Evolutionary conservation across 37 sponge, comb jelly and placozoan genomes (phyloP).

Genomic region (Haliclona indistincta): DNA sequence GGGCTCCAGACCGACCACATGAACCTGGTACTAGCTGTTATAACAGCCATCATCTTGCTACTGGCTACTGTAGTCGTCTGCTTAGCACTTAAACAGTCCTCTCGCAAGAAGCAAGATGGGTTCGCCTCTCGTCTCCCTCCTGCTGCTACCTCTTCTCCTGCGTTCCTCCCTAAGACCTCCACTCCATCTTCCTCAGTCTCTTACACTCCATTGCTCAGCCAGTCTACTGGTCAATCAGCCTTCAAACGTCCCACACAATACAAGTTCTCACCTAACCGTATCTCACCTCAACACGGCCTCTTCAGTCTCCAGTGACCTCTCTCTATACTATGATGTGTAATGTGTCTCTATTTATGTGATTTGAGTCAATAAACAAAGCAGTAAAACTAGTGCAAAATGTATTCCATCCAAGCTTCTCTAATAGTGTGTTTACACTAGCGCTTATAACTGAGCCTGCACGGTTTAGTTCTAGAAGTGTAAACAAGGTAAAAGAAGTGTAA

Average conservation of each 20-base stretch:
- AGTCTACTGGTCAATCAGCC: conserved; percentile 27
- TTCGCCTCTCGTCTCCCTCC: conserved; percentile 42
- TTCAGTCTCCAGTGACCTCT: conserved; percentile 16
- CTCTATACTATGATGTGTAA: no score
- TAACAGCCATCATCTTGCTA: conserved; percentile 20
- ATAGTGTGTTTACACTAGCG: no score
- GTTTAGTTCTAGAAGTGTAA: no score
- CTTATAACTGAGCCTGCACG: no score
- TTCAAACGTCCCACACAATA: conserved; percentile 14
- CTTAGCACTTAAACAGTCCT: conserved; percentile 23
- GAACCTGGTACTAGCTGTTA: background rate
- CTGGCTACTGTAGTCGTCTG: conserved; percentile 26
- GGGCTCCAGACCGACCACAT: no score
- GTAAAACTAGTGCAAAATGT: no score
- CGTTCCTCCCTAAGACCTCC: background rate
- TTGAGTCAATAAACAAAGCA: no score
- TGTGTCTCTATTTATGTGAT: no score
- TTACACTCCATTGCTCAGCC: conserved; percentile 25
- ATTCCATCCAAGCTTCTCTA: no score
- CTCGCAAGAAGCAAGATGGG: background rate
- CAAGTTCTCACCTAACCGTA: conserved; percentile 20
- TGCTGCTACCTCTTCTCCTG: background rate
- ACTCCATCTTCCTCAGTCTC: conserved; percentile 2
- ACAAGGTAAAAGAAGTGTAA: no score
- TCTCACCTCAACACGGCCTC: conserved; percentile 32